Percentiles rank a stretch among this genome's conserved stretches.
phyloP scores from a whole-genome alignment of 2,888 invertebrate species.

The Lasius fuliginosus region DNA sequence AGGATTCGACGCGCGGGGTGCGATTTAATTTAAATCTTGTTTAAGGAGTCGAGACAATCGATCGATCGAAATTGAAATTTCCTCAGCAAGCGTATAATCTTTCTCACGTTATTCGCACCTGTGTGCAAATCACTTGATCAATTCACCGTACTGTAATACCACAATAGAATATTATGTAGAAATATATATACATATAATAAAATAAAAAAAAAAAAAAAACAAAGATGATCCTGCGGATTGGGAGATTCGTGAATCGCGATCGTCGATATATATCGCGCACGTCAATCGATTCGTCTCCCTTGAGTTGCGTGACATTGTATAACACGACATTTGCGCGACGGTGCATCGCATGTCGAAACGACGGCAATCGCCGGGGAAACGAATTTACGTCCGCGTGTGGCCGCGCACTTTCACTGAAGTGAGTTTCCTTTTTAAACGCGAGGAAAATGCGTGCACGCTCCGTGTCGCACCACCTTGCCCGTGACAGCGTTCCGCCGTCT shows the following conservation, averaged over 20 bases:
- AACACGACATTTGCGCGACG: constrained; percentile 27
- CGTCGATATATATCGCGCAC: constrained; percentile 14
- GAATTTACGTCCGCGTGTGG: constrained; percentile 43
- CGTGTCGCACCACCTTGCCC: constrained; percentile 34
- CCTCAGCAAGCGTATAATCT: constrained; percentile 3
- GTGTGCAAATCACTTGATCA: neutral
- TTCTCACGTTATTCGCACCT: neutral
- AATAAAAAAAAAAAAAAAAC: too few species aligned
- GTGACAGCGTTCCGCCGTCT: constrained; percentile 32
- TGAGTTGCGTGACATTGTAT: constrained; percentile 41
- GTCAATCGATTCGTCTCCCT: constrained; percentile 19
- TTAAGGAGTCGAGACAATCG: neutral
- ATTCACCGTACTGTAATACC: neutral
- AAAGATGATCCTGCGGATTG: neutral
- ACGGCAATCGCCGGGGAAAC: neutral
- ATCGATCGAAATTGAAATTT: constrained; percentile 18
- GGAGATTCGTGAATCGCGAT: neutral
- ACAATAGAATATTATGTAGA: too few species aligned
- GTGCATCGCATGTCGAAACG: constrained; percentile 10
- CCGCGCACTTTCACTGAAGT: constrained; percentile 39
- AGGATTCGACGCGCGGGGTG: neutral
- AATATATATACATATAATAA: too few species aligned
- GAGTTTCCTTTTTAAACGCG: constrained; percentile 50
- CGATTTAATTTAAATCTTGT: neutral
- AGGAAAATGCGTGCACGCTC: constrained; percentile 10